A percentile compares a stretch with the other conserved stretches of the same genome.
These are phyloP conservation scores for human DNA, from an alignment of 2,113 vertebrate genomes.

Conservation along the genomic window DNA sequence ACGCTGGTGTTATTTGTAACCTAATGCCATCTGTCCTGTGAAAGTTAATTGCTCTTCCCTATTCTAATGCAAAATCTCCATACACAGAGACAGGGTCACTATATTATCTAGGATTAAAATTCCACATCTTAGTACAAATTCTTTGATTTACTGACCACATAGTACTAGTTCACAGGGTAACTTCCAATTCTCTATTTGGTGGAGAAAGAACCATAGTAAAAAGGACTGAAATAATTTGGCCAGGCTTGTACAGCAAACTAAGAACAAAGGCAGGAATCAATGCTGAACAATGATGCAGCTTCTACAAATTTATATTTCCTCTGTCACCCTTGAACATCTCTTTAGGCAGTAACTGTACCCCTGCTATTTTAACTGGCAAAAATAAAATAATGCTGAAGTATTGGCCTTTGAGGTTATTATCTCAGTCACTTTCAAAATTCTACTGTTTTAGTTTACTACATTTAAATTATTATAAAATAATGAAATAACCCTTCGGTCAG, in stretches of 20 bases:
- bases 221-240: neutral
- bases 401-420: neutral
- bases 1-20: constrained; percentile 43
- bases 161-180: neutral
- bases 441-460: neutral
- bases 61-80: constrained; percentile 38
- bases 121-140: constrained; percentile 26
- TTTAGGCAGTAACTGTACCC: neutral
- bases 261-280: neutral
- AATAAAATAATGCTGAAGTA: neutral
- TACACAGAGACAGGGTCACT: neutral
- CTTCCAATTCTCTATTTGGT: neutral
- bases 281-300: neutral
- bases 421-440: neutral
- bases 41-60: constrained; percentile 59
- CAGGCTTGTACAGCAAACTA: neutral
- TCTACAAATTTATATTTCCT: neutral
- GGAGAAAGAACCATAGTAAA: neutral
- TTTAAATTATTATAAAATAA: neutral
- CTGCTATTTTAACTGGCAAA: neutral
- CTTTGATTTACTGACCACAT: neutral
- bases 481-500: neutral
- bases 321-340: neutral
- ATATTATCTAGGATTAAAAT: constrained; percentile 58
- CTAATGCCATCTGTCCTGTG: constrained; percentile 35